A percentile compares a stretch with the other conserved stretches of the same genome.
These are phyloP conservation scores for Trichogramma dendrolimi DNA, from an alignment of 2,888 invertebrate species.

Conservation along the genomic window DNA sequence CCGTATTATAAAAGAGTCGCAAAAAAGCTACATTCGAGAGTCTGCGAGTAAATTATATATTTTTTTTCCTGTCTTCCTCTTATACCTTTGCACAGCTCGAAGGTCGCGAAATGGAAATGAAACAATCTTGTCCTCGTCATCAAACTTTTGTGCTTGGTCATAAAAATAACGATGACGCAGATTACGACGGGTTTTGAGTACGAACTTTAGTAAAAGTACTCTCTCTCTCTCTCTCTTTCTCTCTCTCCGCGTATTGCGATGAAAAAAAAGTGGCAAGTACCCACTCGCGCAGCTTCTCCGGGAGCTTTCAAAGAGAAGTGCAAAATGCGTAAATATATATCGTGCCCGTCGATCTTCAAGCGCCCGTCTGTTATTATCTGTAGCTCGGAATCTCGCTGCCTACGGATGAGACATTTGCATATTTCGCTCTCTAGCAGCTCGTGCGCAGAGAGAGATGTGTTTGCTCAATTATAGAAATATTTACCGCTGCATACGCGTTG, in stretches of 20 bases:
- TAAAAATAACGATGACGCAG: neutral
- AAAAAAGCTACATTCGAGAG: neutral
- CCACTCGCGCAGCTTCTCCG: too few species aligned
- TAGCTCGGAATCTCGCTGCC: too few species aligned
- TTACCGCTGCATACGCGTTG: neutral
- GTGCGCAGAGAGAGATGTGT: neutral
- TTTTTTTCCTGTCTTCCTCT: neutral
- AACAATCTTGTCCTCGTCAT: slow-evolving; percentile 14
- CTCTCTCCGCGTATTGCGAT: too few species aligned
- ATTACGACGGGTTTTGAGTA: neutral
- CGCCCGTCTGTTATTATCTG: too few species aligned
- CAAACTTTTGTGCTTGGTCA: slow-evolving; percentile 13
- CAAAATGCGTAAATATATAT: too few species aligned
- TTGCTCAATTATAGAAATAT: neutral
- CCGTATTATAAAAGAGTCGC: neutral
- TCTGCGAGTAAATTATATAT: neutral
- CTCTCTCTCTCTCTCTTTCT: too few species aligned
- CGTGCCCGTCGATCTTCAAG: too few species aligned
- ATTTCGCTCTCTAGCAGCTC: too few species aligned
- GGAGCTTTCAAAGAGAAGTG: too few species aligned
- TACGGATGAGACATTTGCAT: too few species aligned
- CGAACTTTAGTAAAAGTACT: too few species aligned
- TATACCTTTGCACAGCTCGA: neutral
- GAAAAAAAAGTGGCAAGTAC: too few species aligned
- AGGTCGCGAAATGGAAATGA: neutral